Conservation (phyloP, 2,797 vertebrate species). For the Aotus griseimembra region DNA sequence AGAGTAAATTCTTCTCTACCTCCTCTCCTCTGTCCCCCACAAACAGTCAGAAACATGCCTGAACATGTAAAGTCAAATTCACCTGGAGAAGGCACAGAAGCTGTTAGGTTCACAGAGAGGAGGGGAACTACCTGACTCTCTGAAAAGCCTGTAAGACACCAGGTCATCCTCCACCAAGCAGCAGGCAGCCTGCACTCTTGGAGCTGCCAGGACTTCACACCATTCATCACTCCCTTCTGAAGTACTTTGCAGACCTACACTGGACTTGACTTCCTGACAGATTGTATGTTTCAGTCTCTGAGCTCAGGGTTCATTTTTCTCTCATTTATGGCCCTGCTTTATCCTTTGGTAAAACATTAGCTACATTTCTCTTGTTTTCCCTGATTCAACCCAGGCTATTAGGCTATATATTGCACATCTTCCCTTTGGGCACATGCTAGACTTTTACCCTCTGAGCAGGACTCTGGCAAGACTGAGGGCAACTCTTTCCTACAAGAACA, state of each 20-base stretch:
- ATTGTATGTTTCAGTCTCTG: conserved; percentile 55
- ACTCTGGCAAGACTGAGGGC: neutral
- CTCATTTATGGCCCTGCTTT: conserved; percentile 69
- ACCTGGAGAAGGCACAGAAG: neutral
- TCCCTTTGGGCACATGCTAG: neutral
- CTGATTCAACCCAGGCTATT: neutral
- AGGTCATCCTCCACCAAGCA: neutral
- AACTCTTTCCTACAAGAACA: neutral
- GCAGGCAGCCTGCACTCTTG: neutral
- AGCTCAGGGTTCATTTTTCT: conserved; percentile 72
- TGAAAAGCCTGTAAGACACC: neutral
- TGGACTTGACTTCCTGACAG: conserved; percentile 61
- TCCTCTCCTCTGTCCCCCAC: fast-evolving
- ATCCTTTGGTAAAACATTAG: conserved; percentile 25
- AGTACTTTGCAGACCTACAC: conserved; percentile 19
- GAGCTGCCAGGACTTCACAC: conserved; percentile 8
- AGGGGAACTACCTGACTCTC: neutral
- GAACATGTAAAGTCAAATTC: neutral
- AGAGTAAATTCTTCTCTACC: neutral
- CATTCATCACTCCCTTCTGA: conserved; percentile 39
- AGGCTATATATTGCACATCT: neutral
- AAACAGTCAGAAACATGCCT: neutral
- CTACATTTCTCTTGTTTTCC: neutral
- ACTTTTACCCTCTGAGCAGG: neutral
- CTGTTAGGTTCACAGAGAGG: neutral